Evolutionary conservation across 2,888 invertebrate species (phyloP).

Genomic region (Lordiphosa andalusiaca): DNA sequence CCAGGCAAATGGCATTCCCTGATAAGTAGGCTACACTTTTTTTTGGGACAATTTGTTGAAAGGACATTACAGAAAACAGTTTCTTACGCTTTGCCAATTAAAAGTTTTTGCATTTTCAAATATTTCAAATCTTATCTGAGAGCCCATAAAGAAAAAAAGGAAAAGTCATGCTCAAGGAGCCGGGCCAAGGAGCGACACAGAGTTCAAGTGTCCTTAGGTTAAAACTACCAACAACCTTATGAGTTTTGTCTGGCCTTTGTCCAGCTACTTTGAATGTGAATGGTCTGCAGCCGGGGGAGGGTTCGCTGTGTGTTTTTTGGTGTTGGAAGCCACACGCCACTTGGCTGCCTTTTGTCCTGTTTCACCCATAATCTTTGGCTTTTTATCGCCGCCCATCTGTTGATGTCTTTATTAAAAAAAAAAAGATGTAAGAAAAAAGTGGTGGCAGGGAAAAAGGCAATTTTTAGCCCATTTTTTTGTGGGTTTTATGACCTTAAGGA

Average conservation of each 20-base stretch:
- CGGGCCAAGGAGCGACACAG: slow-evolving; percentile 22
- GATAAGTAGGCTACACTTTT: slow-evolving; percentile 29
- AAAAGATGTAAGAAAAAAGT: not conserved
- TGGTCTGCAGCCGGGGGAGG: slow-evolving; percentile 4
- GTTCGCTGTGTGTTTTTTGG: not conserved
- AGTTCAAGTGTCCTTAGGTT: slow-evolving; percentile 12
- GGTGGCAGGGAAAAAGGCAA: slow-evolving; percentile 44
- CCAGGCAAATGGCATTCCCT: slow-evolving; percentile 21
- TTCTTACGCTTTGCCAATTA: slow-evolving; percentile 25
- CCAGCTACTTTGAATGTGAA: slow-evolving; percentile 30
- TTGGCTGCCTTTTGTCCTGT: slow-evolving; percentile 18
- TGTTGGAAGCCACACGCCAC: slow-evolving; percentile 12
- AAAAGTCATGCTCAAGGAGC: not conserved
- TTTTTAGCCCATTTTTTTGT: slow-evolving; percentile 74
- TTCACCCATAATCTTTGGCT: slow-evolving; percentile 75
- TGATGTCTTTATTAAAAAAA: slow-evolving; percentile 73
- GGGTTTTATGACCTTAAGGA: slow-evolving; percentile 53
- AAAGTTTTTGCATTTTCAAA: slow-evolving; percentile 34
- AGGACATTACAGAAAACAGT: slow-evolving; percentile 5
- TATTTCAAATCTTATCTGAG: slow-evolving; percentile 49
- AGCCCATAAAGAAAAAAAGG: slow-evolving; percentile 43
- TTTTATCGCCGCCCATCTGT: slow-evolving; percentile 76
- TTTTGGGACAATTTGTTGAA: slow-evolving; percentile 21
- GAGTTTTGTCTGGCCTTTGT: slow-evolving; percentile 34
- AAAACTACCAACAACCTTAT: slow-evolving; percentile 21